A percentile compares a stretch with the other conserved stretches of the same genome.
Evolutionary conservation across 2,113 vertebrate species (phyloP).

Genomic region (Saguinus midas): DNA sequence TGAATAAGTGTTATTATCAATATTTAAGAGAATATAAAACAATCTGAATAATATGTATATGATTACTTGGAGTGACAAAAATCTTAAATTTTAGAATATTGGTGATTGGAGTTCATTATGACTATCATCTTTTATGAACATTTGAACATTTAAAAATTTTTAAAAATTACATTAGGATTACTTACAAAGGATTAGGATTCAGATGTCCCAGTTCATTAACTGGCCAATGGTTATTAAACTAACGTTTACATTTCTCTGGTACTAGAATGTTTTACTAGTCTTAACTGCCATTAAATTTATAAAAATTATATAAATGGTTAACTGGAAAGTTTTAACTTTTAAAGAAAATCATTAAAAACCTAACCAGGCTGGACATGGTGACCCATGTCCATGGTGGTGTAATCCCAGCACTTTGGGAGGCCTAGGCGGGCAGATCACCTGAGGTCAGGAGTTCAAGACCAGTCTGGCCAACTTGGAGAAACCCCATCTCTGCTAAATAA

Average conservation of each 20-base stretch:
- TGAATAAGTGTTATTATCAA: background rate
- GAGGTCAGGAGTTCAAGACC: too few species aligned
- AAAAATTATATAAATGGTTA: conserved; percentile 15
- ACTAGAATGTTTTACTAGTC: background rate
- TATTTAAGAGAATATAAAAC: conserved; percentile 33
- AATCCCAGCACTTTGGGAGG: too few species aligned
- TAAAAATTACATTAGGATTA: background rate
- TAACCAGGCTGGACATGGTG: background rate
- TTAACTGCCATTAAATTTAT: conserved; percentile 3
- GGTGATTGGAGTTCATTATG: background rate
- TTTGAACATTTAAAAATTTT: background rate
- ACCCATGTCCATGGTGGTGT: too few species aligned
- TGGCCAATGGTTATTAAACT: background rate
- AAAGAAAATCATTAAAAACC: conserved; percentile 18
- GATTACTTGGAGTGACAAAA: background rate
- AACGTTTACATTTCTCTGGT: background rate
- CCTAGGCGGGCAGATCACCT: too few species aligned
- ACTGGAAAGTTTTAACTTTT: conserved; percentile 13
- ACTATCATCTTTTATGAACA: background rate
- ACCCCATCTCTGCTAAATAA: too few species aligned
- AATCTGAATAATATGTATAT: conserved; percentile 12
- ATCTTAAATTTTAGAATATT: conserved; percentile 18
- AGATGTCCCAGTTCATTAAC: background rate
- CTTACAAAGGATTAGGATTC: background rate
- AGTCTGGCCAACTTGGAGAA: too few species aligned